Evolutionary conservation across 2,797 vertebrate species (phyloP), one percentile per base, ranked within the genome.

Genomic region (Balearica regulorum): DNA sequence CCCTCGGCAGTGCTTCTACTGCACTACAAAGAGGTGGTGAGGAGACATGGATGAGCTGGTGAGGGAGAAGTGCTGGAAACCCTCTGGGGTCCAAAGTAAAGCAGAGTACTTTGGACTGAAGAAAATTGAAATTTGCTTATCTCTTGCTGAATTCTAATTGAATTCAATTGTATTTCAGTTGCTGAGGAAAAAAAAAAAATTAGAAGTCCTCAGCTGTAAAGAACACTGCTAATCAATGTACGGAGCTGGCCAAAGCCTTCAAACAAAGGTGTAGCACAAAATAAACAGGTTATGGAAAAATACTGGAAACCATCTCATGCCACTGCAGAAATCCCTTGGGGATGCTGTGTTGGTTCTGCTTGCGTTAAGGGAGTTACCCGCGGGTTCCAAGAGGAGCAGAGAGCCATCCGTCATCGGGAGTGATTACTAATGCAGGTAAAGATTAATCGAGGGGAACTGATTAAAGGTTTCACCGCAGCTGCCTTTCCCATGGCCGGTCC

Each of bases 321-420:
- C n/a, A 3, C 15, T 10, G 7, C 55, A 49, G 69, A 33, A 76
- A 19, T 39, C 12, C 6, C 1, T 5, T 0, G 11, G 64, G 69
- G 65, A 33, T 24, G 22, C 11, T 16, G 6, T 3, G 16, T 25
- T 66, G 5, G 3, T 14, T 61, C 60, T 57, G n/a, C 16, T 35
- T 18, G 10, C 1, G 0, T 16, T 18, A 2, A 41, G n/a, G 68
- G 49, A 54, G 71, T 8, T 16, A 16, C 13, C 0, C 0, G 26
- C 0, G 25, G 20, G 20, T 43, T 75, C 75, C 31, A 16, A 54
- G 78, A n/a, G 60, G 19, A 61, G 62, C 55, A 2, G 22, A 19
- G 25, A 22, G 35, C 25, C 24, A 10, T 11, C n/a, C 21, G 20
- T 16, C 46, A 15, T 0, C 5, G 2, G 41, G 41, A 83, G 44